Percentiles rank a stretch among this genome's conserved stretches.
Conservation (phyloP, 1,140 invertebrate genomes). For the Drosophila equinoxialis region DNA sequence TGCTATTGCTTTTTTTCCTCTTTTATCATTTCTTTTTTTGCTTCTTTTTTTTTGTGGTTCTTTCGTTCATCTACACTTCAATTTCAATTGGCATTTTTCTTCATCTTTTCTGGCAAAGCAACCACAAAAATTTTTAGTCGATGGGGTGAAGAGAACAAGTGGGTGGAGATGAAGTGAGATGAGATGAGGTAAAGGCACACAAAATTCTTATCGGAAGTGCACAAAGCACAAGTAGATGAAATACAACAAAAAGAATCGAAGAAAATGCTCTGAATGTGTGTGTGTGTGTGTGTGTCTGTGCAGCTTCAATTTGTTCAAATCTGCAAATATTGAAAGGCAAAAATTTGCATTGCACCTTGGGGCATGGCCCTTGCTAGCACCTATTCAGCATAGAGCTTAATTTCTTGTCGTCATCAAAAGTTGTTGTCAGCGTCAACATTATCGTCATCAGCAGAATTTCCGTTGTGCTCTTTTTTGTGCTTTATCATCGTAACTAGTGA, state of each 20-base stretch:
- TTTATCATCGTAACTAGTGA: constrained; percentile 79
- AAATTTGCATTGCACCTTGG: constrained; percentile 60
- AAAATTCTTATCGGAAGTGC: constrained; percentile 71
- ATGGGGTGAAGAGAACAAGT: constrained; percentile 29
- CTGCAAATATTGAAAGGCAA: constrained; percentile 63
- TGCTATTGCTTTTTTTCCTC: constrained; percentile 49
- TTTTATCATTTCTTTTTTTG: not conserved
- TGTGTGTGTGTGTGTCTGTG: constrained; percentile 26
- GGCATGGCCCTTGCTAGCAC: constrained; percentile 3
- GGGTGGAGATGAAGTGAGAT: not conserved
- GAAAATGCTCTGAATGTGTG: not conserved
- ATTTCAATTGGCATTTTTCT: constrained; percentile 74
- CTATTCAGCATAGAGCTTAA: constrained; percentile 50
- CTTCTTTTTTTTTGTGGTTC: constrained; percentile 15
- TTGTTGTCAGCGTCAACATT: constrained; percentile 68
- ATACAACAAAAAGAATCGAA: constrained; percentile 34
- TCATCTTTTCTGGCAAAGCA: constrained; percentile 49
- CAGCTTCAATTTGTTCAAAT: constrained; percentile 44
- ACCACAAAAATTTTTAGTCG: constrained; percentile 61
- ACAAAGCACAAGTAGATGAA: constrained; percentile 59
- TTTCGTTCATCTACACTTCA: constrained; percentile 69
- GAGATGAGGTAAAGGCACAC: constrained; percentile 47
- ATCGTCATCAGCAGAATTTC: constrained; percentile 81
- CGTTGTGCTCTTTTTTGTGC: constrained; percentile 75
- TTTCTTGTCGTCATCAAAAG: constrained; percentile 49